Conservation (phyloP, 2,888 invertebrate species). For the Nebria brevicollis region DNA sequence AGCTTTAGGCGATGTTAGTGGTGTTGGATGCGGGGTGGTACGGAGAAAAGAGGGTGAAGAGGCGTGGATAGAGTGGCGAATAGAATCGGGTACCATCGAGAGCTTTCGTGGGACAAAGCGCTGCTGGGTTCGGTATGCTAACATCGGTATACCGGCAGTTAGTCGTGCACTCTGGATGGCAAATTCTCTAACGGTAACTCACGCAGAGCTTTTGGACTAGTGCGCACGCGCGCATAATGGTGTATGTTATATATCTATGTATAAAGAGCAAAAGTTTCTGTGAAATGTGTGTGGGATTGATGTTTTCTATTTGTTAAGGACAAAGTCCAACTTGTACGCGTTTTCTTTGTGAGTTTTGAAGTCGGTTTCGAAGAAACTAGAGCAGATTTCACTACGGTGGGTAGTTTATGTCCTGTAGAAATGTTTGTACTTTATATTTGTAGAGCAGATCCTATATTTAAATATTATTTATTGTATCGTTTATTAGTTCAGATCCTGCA, state of each 20-base stretch:
- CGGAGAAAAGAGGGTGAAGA: neutral
- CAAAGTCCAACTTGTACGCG: neutral
- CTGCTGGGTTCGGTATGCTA: constrained; percentile 15
- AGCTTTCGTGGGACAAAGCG: neutral
- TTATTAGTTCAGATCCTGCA: too few relatives aligned
- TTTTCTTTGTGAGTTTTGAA: neutral
- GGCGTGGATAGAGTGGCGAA: neutral
- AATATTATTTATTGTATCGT: neutral
- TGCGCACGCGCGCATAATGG: constrained; percentile 21
- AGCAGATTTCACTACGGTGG: neutral
- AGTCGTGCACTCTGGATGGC: constrained; percentile 16
- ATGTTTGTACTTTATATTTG: neutral
- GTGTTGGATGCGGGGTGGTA: neutral
- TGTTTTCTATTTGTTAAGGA: neutral
- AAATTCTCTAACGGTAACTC: constrained; percentile 7
- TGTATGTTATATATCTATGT: constrained; percentile 5
- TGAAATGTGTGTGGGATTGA: neutral
- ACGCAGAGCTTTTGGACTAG: constrained; percentile 2
- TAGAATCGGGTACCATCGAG: neutral
- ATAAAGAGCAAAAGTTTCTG: neutral
- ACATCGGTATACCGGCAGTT: constrained; percentile 4
- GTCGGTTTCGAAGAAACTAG: neutral
- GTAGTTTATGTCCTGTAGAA: neutral
- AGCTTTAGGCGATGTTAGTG: neutral
- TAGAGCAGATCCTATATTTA: neutral